Conservation (phyloP, 2,888 invertebrate species). For the Cheilosia vernalis region DNA sequence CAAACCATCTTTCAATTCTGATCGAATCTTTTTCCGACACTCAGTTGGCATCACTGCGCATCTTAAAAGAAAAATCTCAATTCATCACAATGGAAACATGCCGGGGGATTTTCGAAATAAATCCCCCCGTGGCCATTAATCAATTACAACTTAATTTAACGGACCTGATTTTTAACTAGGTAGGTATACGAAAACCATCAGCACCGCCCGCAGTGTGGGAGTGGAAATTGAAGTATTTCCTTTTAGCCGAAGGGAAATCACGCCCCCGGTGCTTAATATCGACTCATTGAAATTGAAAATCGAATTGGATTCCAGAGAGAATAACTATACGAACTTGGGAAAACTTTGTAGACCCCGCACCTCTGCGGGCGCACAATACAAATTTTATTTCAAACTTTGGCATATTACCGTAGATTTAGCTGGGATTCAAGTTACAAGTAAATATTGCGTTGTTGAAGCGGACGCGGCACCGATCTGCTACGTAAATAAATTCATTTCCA, state of each 20-base stretch:
- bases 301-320: constrained; percentile 14
- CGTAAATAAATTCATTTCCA: background rate
- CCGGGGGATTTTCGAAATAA: background rate
- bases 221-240: constrained; percentile 7
- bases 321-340: constrained; percentile 1
- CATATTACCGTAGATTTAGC: constrained; percentile 29
- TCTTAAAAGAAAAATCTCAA: no score
- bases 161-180: constrained; percentile 13
- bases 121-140: constrained; percentile 37
- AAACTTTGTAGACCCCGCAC: background rate
- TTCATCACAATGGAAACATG: no score
- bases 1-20: no score
- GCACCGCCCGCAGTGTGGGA: background rate
- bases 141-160: constrained; percentile 47
- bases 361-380: background rate
- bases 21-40: no score
- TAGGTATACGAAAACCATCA: background rate
- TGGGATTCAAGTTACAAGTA: constrained; percentile 3
- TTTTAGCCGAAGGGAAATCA: background rate
- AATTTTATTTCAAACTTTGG: constrained; percentile 27
- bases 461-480: background rate
- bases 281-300: constrained; percentile 6
- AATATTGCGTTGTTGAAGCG: background rate
- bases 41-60: no score
- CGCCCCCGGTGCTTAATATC: background rate